A percentile compares a stretch with the other conserved stretches of the same genome.
phyloP scores from a whole-genome alignment of 1,140 invertebrate species.

The Drepana arcuata region DNA sequence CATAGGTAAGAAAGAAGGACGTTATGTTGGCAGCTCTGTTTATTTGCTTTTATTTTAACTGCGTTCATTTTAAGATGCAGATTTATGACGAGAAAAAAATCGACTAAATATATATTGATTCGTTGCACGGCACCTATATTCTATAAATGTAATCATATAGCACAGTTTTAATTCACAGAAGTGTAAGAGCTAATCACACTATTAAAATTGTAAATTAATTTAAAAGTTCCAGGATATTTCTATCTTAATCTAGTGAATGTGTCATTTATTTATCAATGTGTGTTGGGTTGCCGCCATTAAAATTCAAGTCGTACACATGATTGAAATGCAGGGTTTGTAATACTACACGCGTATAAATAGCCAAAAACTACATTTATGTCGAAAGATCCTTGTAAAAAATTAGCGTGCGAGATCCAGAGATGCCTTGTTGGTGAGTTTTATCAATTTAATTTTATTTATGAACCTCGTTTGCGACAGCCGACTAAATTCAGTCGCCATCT shows the following conservation, averaged over 20 bases:
- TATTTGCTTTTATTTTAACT: slow-evolving; percentile 3
- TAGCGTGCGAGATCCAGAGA: slow-evolving; percentile 83
- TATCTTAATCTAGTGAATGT: too few relatives aligned
- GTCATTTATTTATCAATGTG: neutral
- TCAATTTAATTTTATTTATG: slow-evolving; percentile 44
- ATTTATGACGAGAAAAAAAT: neutral
- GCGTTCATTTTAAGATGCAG: neutral
- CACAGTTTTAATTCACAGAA: too few relatives aligned
- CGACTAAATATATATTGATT: neutral
- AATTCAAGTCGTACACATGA: slow-evolving; percentile 43
- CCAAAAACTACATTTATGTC: slow-evolving; percentile 49
- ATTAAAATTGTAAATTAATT: too few relatives aligned
- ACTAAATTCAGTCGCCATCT: slow-evolving; percentile 67
- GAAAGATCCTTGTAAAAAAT: slow-evolving; percentile 82
- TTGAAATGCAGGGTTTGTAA: slow-evolving; percentile 43
- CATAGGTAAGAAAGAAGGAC: slow-evolving; percentile 36
- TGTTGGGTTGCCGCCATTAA: slow-evolving; percentile 32
- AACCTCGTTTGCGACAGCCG: slow-evolving; percentile 53
- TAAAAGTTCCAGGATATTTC: too few relatives aligned
- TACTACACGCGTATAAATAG: slow-evolving; percentile 34
- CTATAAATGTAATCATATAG: too few relatives aligned
- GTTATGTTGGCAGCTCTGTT: slow-evolving; percentile 19
- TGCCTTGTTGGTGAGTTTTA: slow-evolving; percentile 80
- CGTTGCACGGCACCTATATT: too few relatives aligned
- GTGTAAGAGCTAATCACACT: too few relatives aligned